Evolutionary conservation across 2,113 vertebrate genomes (phyloP), one percentile per base, ranked within the genome.

Genomic region (Dryoscopus gambensis): DNA sequence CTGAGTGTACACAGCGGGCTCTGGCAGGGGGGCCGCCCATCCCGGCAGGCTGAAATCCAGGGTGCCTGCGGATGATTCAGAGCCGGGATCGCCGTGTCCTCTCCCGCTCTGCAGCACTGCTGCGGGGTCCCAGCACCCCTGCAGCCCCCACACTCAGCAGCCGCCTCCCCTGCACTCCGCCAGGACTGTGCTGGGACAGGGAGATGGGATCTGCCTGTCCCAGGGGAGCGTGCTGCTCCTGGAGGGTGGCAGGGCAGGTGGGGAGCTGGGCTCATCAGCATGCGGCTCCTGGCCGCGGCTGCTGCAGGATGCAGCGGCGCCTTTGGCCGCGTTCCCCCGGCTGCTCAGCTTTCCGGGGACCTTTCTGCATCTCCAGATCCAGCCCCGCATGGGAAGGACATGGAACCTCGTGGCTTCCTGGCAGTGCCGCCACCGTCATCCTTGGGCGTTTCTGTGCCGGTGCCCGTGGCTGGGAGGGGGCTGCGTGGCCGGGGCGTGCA

Each of bases 31-130:
- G 73, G 84, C 84, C 55, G 10, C 94, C 92, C 96, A 53, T 89
- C 77, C 92, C 42, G 90, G 76, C 90, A 59, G 88, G 85, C 93
- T 86, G 83, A 3, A 44, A 24, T 13, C 85, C 95, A 80, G 86
- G 75, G 70, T 83, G 88, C 74, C 90, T 79, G 94, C 10, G 1
- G 71, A 9, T 96, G 96, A 85, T 86, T 60, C 67, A 46, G 42
- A 24, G 74, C 82, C 10, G 15, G 79, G 46, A 18, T 47, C 1
- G 3, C 6, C 2, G 79, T 13, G 6, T 85, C 71, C 89, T 35
- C 83, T 82, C 67, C 49, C 0, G 63, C 68, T 33, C 13, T 60
- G 90, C 92, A 81, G 93, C 25, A 0, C 50, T 81, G 89, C 90
- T 60, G 0, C 11, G 4, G 63, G 56, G 31, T 11, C 78, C 87